These are phyloP conservation scores for Sinopyrophorus schimmeli DNA, from an alignment of 2,888 invertebrate genomes.

Conservation along the genomic window DNA sequence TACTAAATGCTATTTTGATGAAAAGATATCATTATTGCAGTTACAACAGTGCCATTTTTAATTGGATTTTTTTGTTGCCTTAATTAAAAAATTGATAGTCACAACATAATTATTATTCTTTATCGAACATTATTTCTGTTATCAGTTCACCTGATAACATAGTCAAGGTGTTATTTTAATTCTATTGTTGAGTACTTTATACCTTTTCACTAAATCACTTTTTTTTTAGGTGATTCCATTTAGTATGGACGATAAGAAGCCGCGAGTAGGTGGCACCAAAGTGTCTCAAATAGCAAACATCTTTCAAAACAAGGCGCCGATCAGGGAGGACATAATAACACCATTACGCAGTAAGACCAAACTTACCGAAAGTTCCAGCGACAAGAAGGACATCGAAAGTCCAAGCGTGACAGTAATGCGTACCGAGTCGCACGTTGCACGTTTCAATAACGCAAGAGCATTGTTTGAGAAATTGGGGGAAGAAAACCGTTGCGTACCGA, in stretches of 20 bases:
- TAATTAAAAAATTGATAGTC: no score
- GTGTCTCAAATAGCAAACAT: conserved; percentile 91
- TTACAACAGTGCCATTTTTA: no score
- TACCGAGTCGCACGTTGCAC: conserved; percentile 86
- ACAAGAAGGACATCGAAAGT: conserved; percentile 41
- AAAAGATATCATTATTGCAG: no score
- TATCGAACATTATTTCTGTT: no score
- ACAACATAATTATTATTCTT: no score
- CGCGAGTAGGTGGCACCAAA: conserved; percentile 66
- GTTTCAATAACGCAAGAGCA: conserved; percentile 89
- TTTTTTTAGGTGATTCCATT: conserved; percentile 10
- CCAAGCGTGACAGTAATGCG: conserved; percentile 71
- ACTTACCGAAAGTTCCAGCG: conserved; percentile 42
- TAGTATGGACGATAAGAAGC: conserved; percentile 53
- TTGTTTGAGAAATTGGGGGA: conserved; percentile 87
- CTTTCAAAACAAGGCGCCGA: conserved; percentile 62
- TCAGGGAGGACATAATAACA: conserved; percentile 30
- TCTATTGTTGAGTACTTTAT: no score
- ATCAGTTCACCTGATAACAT: no score
- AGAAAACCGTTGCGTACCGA: conserved; percentile 64
- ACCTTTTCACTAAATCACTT: no score
- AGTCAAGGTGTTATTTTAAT: no score
- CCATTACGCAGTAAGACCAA: conserved; percentile 28
- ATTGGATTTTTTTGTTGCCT: no score
- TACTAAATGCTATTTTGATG: no score